These are phyloP conservation scores for Bergia sp. DNA, from an alignment of 92 coral and sea anemone genomes.

Conservation along the genomic window DNA sequence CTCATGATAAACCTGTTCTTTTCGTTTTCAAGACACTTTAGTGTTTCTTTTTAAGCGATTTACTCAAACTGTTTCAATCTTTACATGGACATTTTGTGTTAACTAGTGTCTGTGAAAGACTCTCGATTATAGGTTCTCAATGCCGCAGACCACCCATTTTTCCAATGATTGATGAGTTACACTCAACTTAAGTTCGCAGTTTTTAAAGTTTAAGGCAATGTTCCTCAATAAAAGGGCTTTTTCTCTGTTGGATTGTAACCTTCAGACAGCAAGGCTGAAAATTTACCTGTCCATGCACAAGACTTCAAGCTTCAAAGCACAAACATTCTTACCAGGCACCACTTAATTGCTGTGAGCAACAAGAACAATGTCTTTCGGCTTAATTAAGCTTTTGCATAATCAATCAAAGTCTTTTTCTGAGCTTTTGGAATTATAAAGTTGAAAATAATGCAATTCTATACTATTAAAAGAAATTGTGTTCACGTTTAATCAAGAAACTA, in stretches of 20 bases:
- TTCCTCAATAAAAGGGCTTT: not conserved
- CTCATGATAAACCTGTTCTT: constrained; percentile 41
- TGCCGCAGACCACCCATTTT: not conserved
- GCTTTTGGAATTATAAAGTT: not conserved
- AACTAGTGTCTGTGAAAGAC: not conserved
- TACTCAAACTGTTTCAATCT: not conserved
- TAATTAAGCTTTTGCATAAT: not conserved
- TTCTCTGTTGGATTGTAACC: not conserved
- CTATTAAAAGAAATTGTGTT: not conserved
- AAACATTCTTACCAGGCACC: constrained; percentile 4
- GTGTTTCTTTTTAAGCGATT: not conserved
- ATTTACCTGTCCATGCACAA: not conserved
- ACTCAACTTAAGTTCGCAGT: not conserved
- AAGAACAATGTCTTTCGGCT: not conserved
- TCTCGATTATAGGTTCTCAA: not conserved
- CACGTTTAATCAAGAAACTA: too few relatives aligned
- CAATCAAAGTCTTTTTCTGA: not conserved
- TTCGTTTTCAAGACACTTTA: too few relatives aligned
- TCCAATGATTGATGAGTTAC: not conserved
- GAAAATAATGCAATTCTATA: not conserved
- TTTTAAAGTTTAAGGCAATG: not conserved
- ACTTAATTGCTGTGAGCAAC: constrained; percentile 2
- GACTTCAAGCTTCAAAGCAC: constrained; percentile 21
- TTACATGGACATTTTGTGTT: not conserved
- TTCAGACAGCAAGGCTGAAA: not conserved